Conservation (phyloP, 2,113 vertebrate genomes). For the Syngnathus typhle region DNA sequence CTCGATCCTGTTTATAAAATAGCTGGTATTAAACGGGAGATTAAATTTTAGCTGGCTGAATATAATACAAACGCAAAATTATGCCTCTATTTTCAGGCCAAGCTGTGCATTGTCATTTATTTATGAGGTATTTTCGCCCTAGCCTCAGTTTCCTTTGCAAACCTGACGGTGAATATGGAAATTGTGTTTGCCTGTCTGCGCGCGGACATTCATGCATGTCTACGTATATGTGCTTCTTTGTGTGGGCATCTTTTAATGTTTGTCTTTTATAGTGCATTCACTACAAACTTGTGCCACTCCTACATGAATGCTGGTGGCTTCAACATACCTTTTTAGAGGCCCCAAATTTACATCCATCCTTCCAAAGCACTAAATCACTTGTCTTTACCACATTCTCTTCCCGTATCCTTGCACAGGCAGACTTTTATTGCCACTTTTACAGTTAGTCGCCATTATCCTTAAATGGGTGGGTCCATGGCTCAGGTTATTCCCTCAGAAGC, state of each 20-base stretch:
- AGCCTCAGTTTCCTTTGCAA: slow-evolving; percentile 68
- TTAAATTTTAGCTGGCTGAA: slow-evolving; percentile 87
- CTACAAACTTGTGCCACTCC: slow-evolving; percentile 33
- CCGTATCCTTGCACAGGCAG: slow-evolving; percentile 37
- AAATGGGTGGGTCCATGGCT: slow-evolving; percentile 26
- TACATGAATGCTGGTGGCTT: slow-evolving; percentile 20
- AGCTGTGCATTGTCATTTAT: slow-evolving; percentile 91
- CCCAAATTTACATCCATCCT: slow-evolving; percentile 46
- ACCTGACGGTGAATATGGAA: slow-evolving; percentile 88
- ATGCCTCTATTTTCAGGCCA: slow-evolving; percentile 84
- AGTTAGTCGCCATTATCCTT: slow-evolving; percentile 38
- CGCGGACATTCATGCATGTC: slow-evolving; percentile 49
- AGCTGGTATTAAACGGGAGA: slow-evolving; percentile 88
- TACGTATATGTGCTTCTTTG: slow-evolving; percentile 43
- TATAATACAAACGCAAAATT: slow-evolving; percentile 94
- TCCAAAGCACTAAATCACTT: slow-evolving; percentile 39
- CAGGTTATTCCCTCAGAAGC: slow-evolving; percentile 23
- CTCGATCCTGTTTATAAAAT: slow-evolving; percentile 81
- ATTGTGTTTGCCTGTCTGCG: slow-evolving; percentile 85
- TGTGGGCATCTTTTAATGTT: slow-evolving; percentile 55
- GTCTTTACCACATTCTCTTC: slow-evolving; percentile 26
- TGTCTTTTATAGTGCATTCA: slow-evolving; percentile 45
- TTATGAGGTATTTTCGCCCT: slow-evolving; percentile 84
- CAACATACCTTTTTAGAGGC: slow-evolving; percentile 27
- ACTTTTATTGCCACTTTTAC: slow-evolving; percentile 45